phyloP scores from a whole-genome alignment of 2,113 vertebrate species.

The Chitala chitala region DNA sequence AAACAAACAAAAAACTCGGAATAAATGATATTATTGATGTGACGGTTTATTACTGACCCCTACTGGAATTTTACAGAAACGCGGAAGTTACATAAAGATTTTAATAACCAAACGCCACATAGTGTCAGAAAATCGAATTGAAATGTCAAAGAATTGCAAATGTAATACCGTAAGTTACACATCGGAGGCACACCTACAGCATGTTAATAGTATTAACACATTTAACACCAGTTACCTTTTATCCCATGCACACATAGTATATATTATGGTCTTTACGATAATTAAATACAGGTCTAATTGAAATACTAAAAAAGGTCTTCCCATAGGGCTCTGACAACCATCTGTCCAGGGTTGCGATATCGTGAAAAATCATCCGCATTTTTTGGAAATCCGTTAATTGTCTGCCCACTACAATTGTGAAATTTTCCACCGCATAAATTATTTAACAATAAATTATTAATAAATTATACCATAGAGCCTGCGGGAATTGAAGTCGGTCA shows the following conservation, averaged over 20 bases:
- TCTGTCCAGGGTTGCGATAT: slow-evolving; percentile 64
- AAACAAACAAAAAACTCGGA: not conserved
- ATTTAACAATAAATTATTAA: slow-evolving; percentile 99
- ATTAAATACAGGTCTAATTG: too few relatives aligned
- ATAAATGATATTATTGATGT: not conserved
- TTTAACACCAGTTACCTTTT: too few relatives aligned
- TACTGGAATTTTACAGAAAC: slow-evolving; percentile 38
- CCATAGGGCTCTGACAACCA: too few relatives aligned
- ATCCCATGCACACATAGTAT: slow-evolving; percentile 3
- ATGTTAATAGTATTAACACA: not conserved
- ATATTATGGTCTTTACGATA: too few relatives aligned
- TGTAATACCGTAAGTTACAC: not conserved
- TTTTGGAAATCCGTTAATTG: too few relatives aligned
- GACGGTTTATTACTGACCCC: slow-evolving; percentile 51
- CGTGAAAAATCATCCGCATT: slow-evolving; percentile 77
- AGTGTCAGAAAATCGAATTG: too few relatives aligned
- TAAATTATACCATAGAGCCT: slow-evolving; percentile 96
- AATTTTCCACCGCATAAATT: slow-evolving; percentile 87
- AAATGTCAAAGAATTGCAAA: not conserved
- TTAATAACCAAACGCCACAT: too few relatives aligned
- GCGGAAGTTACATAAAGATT: too few relatives aligned
- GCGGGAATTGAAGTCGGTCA: slow-evolving; percentile 82
- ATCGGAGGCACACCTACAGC: not conserved
- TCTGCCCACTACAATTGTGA: slow-evolving; percentile 71
- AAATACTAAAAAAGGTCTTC: too few relatives aligned